Conservation (phyloP, 2,797 vertebrate species). For the Phrynocephalus guinanensis region DNA sequence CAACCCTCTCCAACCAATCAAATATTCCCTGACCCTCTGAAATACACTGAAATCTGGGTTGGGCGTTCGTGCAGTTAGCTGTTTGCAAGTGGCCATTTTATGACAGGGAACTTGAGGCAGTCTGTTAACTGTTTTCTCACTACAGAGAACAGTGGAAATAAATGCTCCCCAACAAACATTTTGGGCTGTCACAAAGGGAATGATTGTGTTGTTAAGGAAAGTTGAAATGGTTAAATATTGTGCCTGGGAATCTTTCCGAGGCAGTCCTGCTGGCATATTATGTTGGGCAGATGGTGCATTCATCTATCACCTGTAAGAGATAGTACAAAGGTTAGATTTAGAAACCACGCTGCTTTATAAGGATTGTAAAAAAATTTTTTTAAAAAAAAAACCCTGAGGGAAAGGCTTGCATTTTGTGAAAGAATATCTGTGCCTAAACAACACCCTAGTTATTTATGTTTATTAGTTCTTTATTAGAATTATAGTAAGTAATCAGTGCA, state of each 20-base stretch:
- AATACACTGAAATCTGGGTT: conserved; percentile 85
- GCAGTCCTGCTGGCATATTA: conserved; percentile 61
- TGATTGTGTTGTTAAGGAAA: conserved; percentile 71
- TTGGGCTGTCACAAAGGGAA: conserved; percentile 59
- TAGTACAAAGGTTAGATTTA: conserved; percentile 61
- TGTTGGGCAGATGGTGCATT: conserved; percentile 67
- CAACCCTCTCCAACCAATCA: conserved; percentile 12
- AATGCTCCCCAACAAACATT: conserved; percentile 53
- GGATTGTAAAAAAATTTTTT: conserved; percentile 49
- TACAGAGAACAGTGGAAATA: conserved; percentile 55
- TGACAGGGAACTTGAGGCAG: conserved; percentile 75
- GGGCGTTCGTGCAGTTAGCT: conserved; percentile 93
- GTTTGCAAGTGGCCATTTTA: conserved; percentile 98
- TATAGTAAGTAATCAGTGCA: conserved; percentile 56
- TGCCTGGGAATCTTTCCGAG: conserved; percentile 62
- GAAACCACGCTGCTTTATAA: conserved; percentile 53
- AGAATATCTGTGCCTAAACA: conserved; percentile 62
- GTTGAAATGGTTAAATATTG: conserved; percentile 81
- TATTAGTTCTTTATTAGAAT: conserved; percentile 57
- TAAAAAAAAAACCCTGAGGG: conserved; percentile 30
- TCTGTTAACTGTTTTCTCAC: conserved; percentile 80
- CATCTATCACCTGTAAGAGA: conserved; percentile 70
- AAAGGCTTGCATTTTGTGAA: conserved; percentile 63
- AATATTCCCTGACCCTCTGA: conserved; percentile 53
- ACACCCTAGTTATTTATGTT: conserved; percentile 62